Percentiles rank a stretch among this genome's conserved stretches.
phyloP scores from a whole-genome alignment of 2,113 vertebrate genomes.

The Irena cyanogastra region DNA sequence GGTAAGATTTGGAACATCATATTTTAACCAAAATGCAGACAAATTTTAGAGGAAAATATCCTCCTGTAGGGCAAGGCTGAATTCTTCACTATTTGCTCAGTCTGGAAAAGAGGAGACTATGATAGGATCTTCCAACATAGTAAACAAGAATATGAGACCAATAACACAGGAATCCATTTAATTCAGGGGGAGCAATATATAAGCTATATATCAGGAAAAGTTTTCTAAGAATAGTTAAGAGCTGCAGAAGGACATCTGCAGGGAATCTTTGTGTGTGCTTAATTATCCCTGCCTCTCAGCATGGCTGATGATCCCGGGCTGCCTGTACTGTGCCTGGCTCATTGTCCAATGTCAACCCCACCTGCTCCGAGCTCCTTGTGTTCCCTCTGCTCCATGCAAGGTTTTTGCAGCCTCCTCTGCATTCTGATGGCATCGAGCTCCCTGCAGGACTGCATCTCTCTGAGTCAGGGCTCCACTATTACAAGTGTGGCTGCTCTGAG shows the following conservation, averaged over 20 bases:
- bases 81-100: not conserved
- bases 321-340: not conserved
- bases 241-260: constrained; percentile 35
- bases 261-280: constrained; percentile 12
- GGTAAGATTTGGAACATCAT: not conserved
- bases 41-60: not conserved
- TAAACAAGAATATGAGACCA: not conserved
- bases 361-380: not conserved
- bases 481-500: accelerated
- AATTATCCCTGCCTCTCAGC: constrained; percentile 18
- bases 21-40: not conserved
- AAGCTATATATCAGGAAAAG: not conserved
- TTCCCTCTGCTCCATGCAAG: not conserved
- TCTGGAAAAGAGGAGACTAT: not conserved
- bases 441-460: not conserved
- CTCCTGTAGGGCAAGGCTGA: not conserved
- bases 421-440: not conserved
- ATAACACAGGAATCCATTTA: not conserved
- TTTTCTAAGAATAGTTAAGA: not conserved
- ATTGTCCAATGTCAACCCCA: not conserved
- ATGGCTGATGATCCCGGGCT: not conserved
- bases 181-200: not conserved
- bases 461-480: not conserved
- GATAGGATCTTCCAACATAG: not conserved
- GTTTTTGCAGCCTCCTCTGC: not conserved